These are phyloP conservation scores for Hoplodrina blanda DNA, from an alignment of 2,888 invertebrate genomes.

Conservation along the genomic window DNA sequence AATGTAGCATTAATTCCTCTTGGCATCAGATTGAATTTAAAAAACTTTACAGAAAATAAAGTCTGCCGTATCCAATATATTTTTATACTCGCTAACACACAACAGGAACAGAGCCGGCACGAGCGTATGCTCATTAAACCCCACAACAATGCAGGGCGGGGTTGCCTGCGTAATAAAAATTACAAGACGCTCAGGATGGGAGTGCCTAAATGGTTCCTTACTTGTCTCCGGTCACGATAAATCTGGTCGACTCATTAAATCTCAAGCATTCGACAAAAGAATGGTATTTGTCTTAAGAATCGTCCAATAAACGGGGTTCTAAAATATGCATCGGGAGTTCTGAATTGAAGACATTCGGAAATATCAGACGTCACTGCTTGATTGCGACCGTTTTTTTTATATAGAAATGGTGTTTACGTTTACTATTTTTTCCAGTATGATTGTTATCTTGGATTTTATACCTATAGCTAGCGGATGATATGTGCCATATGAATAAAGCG, in stretches of 20 bases:
- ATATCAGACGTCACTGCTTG: slow-evolving; percentile 1
- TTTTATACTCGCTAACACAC: slow-evolving; percentile 64
- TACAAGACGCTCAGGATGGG: slow-evolving; percentile 87
- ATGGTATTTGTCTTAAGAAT: slow-evolving; percentile 39
- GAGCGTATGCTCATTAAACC: slow-evolving; percentile 80
- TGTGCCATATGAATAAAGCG: slow-evolving; percentile 81
- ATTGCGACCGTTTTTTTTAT: slow-evolving; percentile 7
- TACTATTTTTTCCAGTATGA: slow-evolving; percentile 45
- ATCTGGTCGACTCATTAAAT: slow-evolving; percentile 64
- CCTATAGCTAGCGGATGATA: slow-evolving; percentile 68
- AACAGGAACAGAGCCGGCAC: slow-evolving; percentile 72
- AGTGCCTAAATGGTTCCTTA: slow-evolving; percentile 83
- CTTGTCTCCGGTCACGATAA: slow-evolving; percentile 77
- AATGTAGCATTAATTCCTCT: slow-evolving; percentile 31
- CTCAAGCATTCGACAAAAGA: slow-evolving; percentile 51
- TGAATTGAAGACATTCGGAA: slow-evolving; percentile 13
- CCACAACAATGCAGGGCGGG: slow-evolving; percentile 87
- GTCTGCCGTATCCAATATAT: slow-evolving; percentile 63
- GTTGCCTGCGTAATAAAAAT: slow-evolving; percentile 85
- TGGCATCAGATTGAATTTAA: slow-evolving; percentile 9
- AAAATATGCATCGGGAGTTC: slow-evolving; percentile 3
- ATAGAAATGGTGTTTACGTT: slow-evolving; percentile 8
- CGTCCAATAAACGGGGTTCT: slow-evolving; percentile 9
- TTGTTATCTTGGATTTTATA: slow-evolving; percentile 72
- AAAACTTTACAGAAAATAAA: slow-evolving; percentile 46